Percentiles rank a stretch among this genome's conserved stretches.
Evolutionary conservation across 2,113 vertebrate genomes (phyloP).

Genomic region (Zosterops pallidus): DNA sequence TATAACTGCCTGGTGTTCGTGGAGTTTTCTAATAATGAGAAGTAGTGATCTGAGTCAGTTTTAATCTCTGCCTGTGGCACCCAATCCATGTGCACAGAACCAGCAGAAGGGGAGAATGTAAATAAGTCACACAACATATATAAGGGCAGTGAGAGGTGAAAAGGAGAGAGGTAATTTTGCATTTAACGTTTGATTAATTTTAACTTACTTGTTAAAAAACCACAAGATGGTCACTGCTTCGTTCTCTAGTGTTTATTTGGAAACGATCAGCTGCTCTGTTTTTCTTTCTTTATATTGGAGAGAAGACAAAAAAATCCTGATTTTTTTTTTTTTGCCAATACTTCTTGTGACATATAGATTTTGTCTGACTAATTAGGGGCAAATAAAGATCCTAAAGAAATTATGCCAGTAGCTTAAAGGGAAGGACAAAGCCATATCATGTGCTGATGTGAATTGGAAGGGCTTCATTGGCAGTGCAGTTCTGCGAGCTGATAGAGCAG

Average conservation of each 20-base stretch:
- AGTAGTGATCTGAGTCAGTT: not conserved
- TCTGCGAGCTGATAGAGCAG: not conserved
- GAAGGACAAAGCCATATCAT: not conserved
- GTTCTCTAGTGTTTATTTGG: not conserved
- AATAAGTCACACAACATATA: not conserved
- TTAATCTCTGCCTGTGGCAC: not conserved
- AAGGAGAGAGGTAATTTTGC: not conserved
- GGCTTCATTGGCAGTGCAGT: not conserved
- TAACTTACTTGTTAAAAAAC: not conserved
- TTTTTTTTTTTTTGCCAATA: not conserved
- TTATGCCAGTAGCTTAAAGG: not conserved
- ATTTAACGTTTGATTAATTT: not conserved
- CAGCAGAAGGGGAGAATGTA: not conserved
- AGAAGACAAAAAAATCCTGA: not conserved
- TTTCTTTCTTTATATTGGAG: not conserved
- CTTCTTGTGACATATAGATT: not conserved
- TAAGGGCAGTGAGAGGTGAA: not conserved
- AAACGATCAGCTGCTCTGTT: not conserved
- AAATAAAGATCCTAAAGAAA: not conserved
- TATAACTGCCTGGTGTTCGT: not conserved
- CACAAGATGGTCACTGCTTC: not conserved
- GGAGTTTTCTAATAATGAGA: slow-evolving; percentile 3
- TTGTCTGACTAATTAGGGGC: not conserved
- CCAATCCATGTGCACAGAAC: not conserved
- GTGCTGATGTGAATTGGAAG: not conserved